Evolutionary conservation across 2,888 invertebrate species (phyloP).

Genomic region (Spatulosminthurus flaviceps): DNA sequence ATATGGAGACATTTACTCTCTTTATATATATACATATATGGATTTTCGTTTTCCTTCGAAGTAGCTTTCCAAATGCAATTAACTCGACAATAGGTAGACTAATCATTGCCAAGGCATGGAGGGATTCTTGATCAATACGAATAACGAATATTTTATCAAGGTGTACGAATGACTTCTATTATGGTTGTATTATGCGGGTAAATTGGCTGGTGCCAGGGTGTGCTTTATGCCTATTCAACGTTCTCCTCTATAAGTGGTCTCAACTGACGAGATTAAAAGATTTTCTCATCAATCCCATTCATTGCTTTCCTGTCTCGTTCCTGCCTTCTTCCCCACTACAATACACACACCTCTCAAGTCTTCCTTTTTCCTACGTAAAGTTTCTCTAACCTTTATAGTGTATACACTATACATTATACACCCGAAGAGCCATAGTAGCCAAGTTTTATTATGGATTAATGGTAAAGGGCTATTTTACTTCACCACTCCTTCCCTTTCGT

Average conservation of each 20-base stretch:
- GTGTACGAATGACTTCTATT: constrained; percentile 60
- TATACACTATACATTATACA: too few species aligned
- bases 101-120: constrained; percentile 55
- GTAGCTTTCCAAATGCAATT: constrained; percentile 58
- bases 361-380: too few species aligned
- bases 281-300: constrained; percentile 60
- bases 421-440: too few species aligned
- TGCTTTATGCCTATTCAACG: constrained; percentile 63
- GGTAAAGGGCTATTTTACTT: too few species aligned
- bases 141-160: constrained; percentile 48
- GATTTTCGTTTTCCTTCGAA: background rate
- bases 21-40: background rate
- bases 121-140: constrained; percentile 48
- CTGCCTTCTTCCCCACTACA: background rate
- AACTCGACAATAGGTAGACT: constrained; percentile 61
- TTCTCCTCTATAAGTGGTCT: constrained; percentile 56
- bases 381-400: too few species aligned
- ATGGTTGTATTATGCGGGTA: constrained; percentile 57
- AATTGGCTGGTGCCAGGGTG: constrained; percentile 62
- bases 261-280: constrained; percentile 63
- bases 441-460: too few species aligned
- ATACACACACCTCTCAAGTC: too few species aligned
- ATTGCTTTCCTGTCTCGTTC: constrained; percentile 30
- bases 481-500: too few species aligned
- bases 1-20: background rate